These are phyloP conservation scores for Rhipidura dahli DNA, from an alignment of 2,113 vertebrate species.

Conservation along the genomic window DNA sequence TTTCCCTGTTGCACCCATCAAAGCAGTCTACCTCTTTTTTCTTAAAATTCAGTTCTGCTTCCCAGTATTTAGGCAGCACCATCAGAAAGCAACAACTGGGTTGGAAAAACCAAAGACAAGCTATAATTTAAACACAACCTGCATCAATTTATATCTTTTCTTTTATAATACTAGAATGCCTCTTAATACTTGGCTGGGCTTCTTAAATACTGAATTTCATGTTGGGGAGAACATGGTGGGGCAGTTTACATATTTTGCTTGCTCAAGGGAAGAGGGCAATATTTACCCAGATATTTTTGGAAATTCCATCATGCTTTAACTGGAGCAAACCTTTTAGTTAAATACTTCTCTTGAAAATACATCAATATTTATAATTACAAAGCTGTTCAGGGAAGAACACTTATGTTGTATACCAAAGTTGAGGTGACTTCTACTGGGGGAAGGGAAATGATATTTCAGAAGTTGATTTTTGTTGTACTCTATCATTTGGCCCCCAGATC, in stretches of 20 bases:
- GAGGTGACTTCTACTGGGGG: background rate
- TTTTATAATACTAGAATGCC: background rate
- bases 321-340: background rate
- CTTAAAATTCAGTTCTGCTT: background rate
- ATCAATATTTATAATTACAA: background rate
- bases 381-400: background rate
- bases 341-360: background rate
- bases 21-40: background rate
- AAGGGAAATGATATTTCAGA: background rate
- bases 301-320: background rate
- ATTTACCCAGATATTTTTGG: background rate
- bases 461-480: background rate
- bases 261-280: background rate
- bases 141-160: background rate
- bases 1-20: background rate
- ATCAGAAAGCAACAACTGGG: background rate
- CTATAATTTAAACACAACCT: background rate
- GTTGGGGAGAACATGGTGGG: background rate
- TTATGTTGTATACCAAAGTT: background rate
- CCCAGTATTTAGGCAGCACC: background rate
- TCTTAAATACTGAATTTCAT: background rate
- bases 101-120: background rate
- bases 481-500: conserved; percentile 20
- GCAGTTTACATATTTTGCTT: background rate
- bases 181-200: background rate